Conservation (phyloP, 1,140 invertebrate genomes). For the Lerema accius region DNA sequence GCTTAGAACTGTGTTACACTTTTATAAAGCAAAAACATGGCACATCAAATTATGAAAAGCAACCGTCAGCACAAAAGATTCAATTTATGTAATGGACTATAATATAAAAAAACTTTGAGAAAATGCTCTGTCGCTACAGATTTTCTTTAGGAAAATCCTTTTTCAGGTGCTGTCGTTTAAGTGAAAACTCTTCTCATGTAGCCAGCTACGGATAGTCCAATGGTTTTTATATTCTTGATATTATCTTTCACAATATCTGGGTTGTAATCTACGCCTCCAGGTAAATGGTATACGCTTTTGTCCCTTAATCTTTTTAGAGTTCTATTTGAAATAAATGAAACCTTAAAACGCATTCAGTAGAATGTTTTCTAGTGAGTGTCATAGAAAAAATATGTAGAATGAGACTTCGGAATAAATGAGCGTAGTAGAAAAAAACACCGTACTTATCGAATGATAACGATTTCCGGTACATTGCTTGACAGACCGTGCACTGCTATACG, state of each 20-base stretch:
- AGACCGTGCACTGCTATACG: no score
- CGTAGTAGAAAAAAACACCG: no score
- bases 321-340: no score
- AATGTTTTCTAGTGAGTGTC: no score
- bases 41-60: not conserved
- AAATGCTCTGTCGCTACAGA: not conserved
- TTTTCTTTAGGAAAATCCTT: not conserved
- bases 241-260: not conserved
- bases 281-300: not conserved
- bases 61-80: conserved; percentile 5
- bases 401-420: no score
- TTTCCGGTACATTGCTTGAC: no score
- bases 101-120: not conserved
- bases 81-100: conserved; percentile 18
- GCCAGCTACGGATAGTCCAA: not conserved
- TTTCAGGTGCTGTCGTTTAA: not conserved
- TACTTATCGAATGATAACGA: no score
- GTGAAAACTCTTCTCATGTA: not conserved
- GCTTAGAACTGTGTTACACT: no score
- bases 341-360: no score
- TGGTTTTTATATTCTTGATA: not conserved
- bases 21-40: no score
- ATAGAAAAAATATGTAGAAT: no score
- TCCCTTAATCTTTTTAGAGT: no score
- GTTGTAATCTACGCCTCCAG: not conserved